phyloP scores from a whole-genome alignment of 2,888 invertebrate species.

The Rhagophthalmus giganteus region DNA sequence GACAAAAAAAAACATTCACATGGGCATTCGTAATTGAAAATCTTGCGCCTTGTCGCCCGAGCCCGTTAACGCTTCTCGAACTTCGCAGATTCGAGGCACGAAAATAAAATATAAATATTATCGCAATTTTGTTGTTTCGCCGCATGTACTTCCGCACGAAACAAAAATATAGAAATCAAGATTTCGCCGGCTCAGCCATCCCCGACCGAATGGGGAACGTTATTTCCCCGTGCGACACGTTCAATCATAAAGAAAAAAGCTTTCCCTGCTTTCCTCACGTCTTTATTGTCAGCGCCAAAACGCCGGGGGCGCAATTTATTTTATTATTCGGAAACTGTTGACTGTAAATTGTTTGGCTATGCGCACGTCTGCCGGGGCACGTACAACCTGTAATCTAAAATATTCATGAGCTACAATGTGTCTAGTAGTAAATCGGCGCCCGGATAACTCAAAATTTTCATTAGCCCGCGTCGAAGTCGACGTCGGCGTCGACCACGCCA shows the following conservation, averaged over 20 bases:
- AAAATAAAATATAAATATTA: conserved; percentile 9
- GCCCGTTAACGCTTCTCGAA: too few relatives aligned
- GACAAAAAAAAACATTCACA: too few relatives aligned
- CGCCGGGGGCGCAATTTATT: conserved; percentile 20
- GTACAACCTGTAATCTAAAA: conserved; percentile 14
- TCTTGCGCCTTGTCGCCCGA: too few relatives aligned
- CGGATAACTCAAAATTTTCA: too few relatives aligned
- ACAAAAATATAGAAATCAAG: conserved; percentile 25
- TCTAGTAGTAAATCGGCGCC: too few relatives aligned
- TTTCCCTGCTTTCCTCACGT: conserved; percentile 24
- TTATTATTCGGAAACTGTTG: conserved; percentile 18
- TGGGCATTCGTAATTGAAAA: too few relatives aligned
- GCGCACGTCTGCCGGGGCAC: conserved; percentile 9
- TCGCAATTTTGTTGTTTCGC: conserved; percentile 8
- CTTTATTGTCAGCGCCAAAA: conserved; percentile 23
- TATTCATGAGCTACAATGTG: conserved; percentile 15
- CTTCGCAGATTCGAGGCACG: conserved; percentile 6
- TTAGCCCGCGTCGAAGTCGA: too few relatives aligned
- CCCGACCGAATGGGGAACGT: conserved; percentile 17
- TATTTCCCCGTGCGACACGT: conserved; percentile 28
- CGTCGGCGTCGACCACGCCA: too few relatives aligned
- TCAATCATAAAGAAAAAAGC: conserved; percentile 30
- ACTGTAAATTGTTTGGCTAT: conserved; percentile 21
- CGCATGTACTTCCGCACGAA: conserved; percentile 5
- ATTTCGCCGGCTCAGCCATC: conserved; percentile 19